phyloP scores from a whole-genome alignment of 1,140 invertebrate genomes.

The Choristoneura fumiferana region DNA sequence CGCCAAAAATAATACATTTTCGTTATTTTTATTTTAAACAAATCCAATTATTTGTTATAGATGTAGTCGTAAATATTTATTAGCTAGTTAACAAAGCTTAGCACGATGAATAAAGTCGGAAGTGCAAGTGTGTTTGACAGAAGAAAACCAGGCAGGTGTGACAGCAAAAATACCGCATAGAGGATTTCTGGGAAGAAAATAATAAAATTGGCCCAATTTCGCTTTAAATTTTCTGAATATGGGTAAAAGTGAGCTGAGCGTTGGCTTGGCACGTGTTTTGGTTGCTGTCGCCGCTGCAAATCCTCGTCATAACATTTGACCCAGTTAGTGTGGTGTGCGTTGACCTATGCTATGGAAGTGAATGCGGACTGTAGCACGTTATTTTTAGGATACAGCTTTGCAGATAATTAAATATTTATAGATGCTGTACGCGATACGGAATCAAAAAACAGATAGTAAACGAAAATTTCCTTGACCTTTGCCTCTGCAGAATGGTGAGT shows the following conservation, averaged over 20 bases:
- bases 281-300: slow-evolving; percentile 37
- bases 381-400: slow-evolving; percentile 76
- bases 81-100: slow-evolving; percentile 40
- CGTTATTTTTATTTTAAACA: slow-evolving; percentile 57
- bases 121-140: slow-evolving; percentile 47
- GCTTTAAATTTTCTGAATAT: slow-evolving; percentile 9
- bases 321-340: slow-evolving; percentile 69
- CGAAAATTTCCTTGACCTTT: slow-evolving; percentile 39
- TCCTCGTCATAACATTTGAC: slow-evolving; percentile 67
- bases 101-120: slow-evolving; percentile 38
- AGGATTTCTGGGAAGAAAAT: slow-evolving; percentile 29
- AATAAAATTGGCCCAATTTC: slow-evolving; percentile 21
- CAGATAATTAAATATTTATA: slow-evolving; percentile 78
- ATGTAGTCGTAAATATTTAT: slow-evolving; percentile 38
- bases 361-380: slow-evolving; percentile 71
- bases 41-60: slow-evolving; percentile 47
- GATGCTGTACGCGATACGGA: slow-evolving; percentile 55
- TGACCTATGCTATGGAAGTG: slow-evolving; percentile 73
- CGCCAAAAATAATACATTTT: slow-evolving; percentile 53
- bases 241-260: slow-evolving; percentile 12
- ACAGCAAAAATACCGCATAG: slow-evolving; percentile 66
- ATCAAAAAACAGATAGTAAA: slow-evolving; percentile 46
- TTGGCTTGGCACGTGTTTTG: slow-evolving; percentile 21
- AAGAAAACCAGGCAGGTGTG: slow-evolving; percentile 60
- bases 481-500: slow-evolving; percentile 51